These are phyloP conservation scores for Odontocolon sp. DNA, from an alignment of 2,888 invertebrate species.

Conservation along the genomic window DNA sequence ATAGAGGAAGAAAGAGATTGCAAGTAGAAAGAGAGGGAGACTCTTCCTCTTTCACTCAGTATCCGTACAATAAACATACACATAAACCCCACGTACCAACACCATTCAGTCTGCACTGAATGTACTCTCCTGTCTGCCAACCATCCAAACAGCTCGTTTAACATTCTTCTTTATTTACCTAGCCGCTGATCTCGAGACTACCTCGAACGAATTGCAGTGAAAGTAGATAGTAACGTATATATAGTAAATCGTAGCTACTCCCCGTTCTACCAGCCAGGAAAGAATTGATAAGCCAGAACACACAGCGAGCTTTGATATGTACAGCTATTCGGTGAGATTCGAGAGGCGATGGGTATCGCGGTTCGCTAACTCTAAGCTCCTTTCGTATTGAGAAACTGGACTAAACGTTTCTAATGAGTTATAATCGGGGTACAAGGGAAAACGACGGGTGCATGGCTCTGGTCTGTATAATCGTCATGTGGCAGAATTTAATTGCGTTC, in stretches of 20 bases:
- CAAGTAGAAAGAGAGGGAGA: conserved; percentile 16
- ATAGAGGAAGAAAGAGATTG: conserved; percentile 19
- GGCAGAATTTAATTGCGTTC: conserved; percentile 44
- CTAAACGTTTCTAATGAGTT: conserved; percentile 44
- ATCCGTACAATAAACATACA: neutral
- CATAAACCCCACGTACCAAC: neutral
- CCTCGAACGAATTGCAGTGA: conserved; percentile 40
- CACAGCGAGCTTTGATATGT: neutral
- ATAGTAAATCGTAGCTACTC: conserved; percentile 20
- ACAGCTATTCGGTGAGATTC: conserved; percentile 12
- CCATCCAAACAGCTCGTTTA: conserved; percentile 15
- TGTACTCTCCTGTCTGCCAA: conserved; percentile 8
- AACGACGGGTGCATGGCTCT: conserved; percentile 29
- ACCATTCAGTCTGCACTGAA: conserved; percentile 16
- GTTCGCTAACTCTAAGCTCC: conserved; percentile 23
- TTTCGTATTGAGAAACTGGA: conserved; percentile 40
- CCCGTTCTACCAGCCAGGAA: conserved; percentile 27
- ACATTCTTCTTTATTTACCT: conserved; percentile 22
- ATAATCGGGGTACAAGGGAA: neutral
- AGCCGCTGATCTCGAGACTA: conserved; percentile 20
- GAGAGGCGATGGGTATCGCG: conserved; percentile 33
- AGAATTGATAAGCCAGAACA: conserved; percentile 50
- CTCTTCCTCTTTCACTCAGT: conserved; percentile 28
- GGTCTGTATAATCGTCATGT: conserved; percentile 41
- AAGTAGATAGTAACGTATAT: conserved; percentile 26